Percentiles rank a stretch among this genome's conserved stretches.
Conservation (phyloP, 2,113 vertebrate genomes). For the Casuarius casuarius region DNA sequence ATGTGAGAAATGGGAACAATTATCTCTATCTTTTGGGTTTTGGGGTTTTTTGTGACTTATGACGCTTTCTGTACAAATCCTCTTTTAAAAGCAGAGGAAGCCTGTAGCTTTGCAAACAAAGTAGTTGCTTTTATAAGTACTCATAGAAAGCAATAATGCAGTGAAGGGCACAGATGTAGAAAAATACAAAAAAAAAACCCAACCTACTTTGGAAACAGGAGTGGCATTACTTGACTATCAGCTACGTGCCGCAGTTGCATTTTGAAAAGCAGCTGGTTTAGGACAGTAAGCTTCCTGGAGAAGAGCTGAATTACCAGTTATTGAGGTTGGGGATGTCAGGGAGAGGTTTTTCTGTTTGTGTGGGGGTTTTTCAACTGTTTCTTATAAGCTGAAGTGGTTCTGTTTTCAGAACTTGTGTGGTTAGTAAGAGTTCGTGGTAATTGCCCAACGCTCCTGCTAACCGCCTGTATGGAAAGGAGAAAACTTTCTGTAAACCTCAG, state of each 20-base stretch:
- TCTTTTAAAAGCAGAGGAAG: neutral
- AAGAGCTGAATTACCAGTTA: neutral
- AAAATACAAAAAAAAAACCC: neutral
- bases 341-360: neutral
- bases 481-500: neutral
- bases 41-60: neutral
- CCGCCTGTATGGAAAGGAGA: neutral
- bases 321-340: neutral
- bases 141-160: neutral
- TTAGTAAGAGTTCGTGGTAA: neutral
- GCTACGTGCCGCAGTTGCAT: neutral
- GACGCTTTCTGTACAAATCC: neutral
- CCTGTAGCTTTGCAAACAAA: neutral
- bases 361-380: neutral
- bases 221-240: neutral
- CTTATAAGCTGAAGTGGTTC: neutral
- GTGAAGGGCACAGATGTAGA: neutral
- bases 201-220: neutral
- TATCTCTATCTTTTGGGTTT: neutral
- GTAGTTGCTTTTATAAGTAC: neutral
- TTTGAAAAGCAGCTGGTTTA: fast-evolving
- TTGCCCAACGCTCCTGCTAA: neutral
- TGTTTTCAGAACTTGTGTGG: neutral
- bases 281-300: neutral
- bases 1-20: neutral